These are phyloP conservation scores for Mesorhabditis sp. DNA, from an alignment of 2,888 invertebrate species.

Conservation along the genomic window DNA sequence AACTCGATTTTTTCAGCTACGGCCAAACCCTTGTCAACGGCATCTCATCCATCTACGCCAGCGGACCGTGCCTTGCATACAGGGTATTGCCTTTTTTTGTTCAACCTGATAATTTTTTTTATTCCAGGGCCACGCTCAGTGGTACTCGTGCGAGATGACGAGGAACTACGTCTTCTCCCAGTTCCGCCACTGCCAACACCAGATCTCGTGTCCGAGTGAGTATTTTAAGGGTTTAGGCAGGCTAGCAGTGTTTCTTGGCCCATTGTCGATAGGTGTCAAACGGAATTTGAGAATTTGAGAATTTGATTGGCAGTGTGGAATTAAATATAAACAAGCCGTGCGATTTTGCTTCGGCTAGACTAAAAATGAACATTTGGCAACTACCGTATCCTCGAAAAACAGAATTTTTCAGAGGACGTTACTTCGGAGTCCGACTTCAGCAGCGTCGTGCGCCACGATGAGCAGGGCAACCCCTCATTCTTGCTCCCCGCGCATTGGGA, in stretches of 20 bases:
- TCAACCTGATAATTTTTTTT: neutral
- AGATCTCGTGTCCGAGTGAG: slow-evolving; percentile 1
- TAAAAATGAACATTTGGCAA: too few relatives aligned
- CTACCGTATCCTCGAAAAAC: too few relatives aligned
- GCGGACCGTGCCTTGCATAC: slow-evolving; percentile 3
- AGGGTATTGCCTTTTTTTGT: neutral
- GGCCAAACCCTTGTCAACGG: neutral
- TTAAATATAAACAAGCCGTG: too few relatives aligned
- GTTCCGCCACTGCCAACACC: neutral
- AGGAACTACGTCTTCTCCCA: slow-evolving; percentile 4
- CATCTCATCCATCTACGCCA: neutral
- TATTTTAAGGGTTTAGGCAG: neutral
- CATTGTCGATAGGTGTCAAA: too few relatives aligned
- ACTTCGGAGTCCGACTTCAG: too few relatives aligned
- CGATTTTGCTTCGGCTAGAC: too few relatives aligned
- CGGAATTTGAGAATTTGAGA: too few relatives aligned
- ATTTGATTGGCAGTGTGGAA: too few relatives aligned
- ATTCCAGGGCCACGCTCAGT: slow-evolving; percentile 1
- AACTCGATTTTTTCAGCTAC: neutral
- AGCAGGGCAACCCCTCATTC: neutral
- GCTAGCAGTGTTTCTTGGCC: too few relatives aligned
- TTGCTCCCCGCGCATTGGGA: neutral
- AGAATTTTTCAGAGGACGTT: too few relatives aligned
- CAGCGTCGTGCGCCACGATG: neutral
- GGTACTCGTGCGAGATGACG: slow-evolving; percentile 6